Evolutionary conservation across 1,140 invertebrate species (phyloP), one percentile per base, ranked within the genome.

Genomic region (Wiebesia pumilae): DNA sequence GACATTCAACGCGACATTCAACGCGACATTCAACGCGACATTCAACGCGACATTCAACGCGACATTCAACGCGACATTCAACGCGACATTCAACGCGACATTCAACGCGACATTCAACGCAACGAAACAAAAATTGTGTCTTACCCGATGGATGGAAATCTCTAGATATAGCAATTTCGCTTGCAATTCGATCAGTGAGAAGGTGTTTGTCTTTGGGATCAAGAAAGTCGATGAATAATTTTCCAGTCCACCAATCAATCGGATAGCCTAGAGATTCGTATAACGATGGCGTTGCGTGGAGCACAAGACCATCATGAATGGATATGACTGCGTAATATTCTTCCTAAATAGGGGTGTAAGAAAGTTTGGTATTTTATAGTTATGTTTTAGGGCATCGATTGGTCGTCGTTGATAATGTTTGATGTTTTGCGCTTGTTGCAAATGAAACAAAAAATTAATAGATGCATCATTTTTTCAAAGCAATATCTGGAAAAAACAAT

Each of bases 161-260:
- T n/a, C 88, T 85, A 0, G 88, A 87, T 3, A 90, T 88, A 0
- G 90, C 89, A 33, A 93, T 91, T 24, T 93, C 93, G 51, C 93
- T 94, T 4, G 95, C 95, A 80, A 96, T 95, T 86, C 95, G 95
- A 85, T 95, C 95, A 14, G 95, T 94, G 85, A 97, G 95, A 21
- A 95, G 94, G 21, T 93, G 91, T 40, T 95, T 94, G 90, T 98
- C 97, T 92, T 96, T 97, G 0, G 96, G 95, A 93, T 98, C 97
- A 1, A 98, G 94, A 90, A 98, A 98, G 90, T 98, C 97, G 81
- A 97, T 97, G 89, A 98, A 97, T 6, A 96, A 97, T 73, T 96
- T 94, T 10, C 97, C 97, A n/a, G 97, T 93, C 96, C 97, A 97
- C 95, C 97, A 97, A 83, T 98, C 97, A 88, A 96, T 96, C 0